phyloP scores from a whole-genome alignment of 2,113 vertebrate species.

The Bos taurus region DNA sequence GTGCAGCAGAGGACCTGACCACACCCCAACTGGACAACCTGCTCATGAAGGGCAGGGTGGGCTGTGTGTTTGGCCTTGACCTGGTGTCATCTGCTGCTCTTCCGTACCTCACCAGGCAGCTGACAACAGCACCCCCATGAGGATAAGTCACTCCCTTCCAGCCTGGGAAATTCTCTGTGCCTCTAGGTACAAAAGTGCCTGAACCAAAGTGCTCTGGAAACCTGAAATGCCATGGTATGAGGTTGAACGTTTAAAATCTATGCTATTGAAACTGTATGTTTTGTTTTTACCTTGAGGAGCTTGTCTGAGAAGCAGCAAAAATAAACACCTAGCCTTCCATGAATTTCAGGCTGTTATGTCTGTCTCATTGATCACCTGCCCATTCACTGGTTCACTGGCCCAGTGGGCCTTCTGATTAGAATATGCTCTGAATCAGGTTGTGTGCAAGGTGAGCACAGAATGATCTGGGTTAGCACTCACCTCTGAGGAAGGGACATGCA shows the following conservation, averaged over 20 bases:
- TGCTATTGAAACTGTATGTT: background rate
- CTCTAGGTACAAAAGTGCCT: slow-evolving; percentile 52
- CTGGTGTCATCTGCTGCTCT: background rate
- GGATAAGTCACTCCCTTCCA: background rate
- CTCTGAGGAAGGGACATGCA: background rate
- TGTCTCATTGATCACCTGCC: background rate
- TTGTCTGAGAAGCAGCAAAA: background rate
- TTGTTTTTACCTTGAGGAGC: background rate
- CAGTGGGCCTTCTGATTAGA: background rate
- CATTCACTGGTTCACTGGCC: background rate
- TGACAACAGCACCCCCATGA: background rate
- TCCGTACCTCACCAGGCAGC: background rate
- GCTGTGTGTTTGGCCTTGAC: background rate
- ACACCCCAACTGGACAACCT: background rate
- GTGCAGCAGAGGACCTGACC: background rate
- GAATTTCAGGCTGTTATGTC: background rate
- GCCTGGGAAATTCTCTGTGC: background rate
- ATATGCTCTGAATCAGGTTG: background rate
- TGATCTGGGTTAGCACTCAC: background rate
- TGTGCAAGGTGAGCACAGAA: background rate
- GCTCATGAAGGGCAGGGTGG: background rate
- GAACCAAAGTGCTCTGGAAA: background rate
- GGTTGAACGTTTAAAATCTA: background rate
- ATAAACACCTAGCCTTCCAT: slow-evolving; percentile 22
- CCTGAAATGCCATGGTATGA: background rate